These are phyloP conservation scores for Pristionchus arcanus DNA, from an alignment of 2,888 invertebrate species.

Conservation along the genomic window DNA sequence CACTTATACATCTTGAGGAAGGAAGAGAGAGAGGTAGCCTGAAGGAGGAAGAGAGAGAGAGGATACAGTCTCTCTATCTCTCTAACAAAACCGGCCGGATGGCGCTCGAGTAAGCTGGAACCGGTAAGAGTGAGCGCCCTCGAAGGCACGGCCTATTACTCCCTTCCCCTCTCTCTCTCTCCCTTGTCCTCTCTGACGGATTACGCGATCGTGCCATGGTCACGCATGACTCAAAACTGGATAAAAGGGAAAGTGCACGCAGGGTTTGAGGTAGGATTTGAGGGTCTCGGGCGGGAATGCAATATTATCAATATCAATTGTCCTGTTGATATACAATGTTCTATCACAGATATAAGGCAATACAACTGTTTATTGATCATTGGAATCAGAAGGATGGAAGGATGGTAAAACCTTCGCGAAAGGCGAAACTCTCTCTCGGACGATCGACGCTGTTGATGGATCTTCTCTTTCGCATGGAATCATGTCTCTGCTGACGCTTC, in stretches of 20 bases:
- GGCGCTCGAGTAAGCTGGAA: conserved; percentile 24
- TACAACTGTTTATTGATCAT: too few species aligned
- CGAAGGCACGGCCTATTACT: conserved; percentile 56
- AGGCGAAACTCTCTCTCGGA: too few species aligned
- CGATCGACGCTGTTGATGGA: too few species aligned
- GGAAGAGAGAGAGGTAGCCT: conserved; percentile 46
- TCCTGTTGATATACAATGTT: too few species aligned
- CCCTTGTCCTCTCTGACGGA: background rate
- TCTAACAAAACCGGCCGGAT: conserved; percentile 48
- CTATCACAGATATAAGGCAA: too few species aligned
- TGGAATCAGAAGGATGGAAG: too few species aligned
- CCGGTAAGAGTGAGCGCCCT: conserved; percentile 56
- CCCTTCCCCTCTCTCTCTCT: background rate
- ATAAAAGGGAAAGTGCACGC: conserved; percentile 35
- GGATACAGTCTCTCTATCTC: conserved; percentile 28
- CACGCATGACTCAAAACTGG: conserved; percentile 38
- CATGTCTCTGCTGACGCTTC: background rate
- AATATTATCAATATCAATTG: too few species aligned
- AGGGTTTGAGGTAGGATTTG: background rate
- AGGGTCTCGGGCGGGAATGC: too few species aligned
- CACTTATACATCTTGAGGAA: conserved; percentile 11
- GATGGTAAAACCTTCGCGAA: too few species aligned
- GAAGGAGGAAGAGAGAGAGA: conserved; percentile 49
- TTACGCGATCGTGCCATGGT: conserved; percentile 50
- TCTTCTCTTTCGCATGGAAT: background rate